Conservation (phyloP, 2,888 invertebrate species). For the Imbricaverruca yamaguchii region DNA sequence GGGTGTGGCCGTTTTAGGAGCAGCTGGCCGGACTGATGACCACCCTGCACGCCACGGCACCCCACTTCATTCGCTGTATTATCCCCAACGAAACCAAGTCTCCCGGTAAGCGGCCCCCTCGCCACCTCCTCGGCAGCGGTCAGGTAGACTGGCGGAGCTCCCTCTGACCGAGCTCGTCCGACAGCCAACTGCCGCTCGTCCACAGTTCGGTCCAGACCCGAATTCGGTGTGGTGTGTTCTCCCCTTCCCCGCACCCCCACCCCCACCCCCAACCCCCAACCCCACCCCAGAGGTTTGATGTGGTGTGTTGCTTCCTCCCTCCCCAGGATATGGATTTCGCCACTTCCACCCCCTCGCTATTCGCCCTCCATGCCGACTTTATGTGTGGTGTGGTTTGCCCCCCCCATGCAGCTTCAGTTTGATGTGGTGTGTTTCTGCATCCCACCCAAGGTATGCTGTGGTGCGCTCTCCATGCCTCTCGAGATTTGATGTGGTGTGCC, state of each 20-base stretch:
- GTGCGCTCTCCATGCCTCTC: background rate
- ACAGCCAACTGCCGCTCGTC: too few relatives aligned
- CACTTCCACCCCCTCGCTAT: too few relatives aligned
- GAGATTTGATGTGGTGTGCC: background rate
- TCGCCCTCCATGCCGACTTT: background rate
- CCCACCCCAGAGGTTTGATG: too few relatives aligned
- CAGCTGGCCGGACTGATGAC: slow-evolving; percentile 98
- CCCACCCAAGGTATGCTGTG: background rate
- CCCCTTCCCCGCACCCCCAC: too few relatives aligned
- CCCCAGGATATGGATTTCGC: too few relatives aligned
- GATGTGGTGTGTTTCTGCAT: background rate
- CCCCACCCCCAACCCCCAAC: too few relatives aligned
- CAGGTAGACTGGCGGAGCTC: too few relatives aligned
- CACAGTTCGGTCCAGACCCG: too few relatives aligned
- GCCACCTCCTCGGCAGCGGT: background rate
- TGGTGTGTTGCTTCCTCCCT: too few relatives aligned
- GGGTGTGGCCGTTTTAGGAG: background rate
- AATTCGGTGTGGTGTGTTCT: too few relatives aligned
- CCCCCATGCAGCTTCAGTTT: background rate
- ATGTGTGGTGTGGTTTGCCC: too few relatives aligned
- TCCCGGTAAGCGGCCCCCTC: background rate
- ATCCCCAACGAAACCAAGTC: slow-evolving; percentile 94
- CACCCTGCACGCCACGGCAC: slow-evolving; percentile 89
- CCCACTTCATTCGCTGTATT: slow-evolving; percentile 99
- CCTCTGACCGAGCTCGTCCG: too few relatives aligned